A percentile compares a stretch with the other conserved stretches of the same genome.
These are phyloP conservation scores for Campylomormyrus numenius DNA, from an alignment of 2,113 vertebrate species.

Conservation along the genomic window DNA sequence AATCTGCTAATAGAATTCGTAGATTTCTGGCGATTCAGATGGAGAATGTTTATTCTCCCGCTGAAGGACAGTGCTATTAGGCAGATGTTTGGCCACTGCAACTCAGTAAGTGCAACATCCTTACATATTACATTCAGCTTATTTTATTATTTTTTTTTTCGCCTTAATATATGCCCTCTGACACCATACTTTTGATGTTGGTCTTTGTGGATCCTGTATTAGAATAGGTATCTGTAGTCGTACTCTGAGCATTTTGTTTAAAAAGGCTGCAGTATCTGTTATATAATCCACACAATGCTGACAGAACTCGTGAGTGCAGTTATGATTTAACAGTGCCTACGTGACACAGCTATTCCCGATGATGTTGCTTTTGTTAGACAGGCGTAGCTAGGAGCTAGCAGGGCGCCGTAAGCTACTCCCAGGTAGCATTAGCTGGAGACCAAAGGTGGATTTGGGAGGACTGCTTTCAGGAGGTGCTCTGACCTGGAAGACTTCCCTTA, in stretches of 20 bases:
- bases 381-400: not conserved
- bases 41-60: constrained; percentile 2
- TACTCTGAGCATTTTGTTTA: not conserved
- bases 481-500: not conserved
- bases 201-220: not conserved
- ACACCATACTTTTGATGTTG: not conserved
- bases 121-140: not conserved
- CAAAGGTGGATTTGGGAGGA: not conserved
- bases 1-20: not conserved
- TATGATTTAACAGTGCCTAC: not conserved
- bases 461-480: not conserved
- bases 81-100: not conserved
- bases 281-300: not conserved
- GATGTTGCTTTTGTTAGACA: not conserved
- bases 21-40: not conserved
- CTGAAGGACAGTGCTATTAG: constrained; percentile 12
- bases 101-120: not conserved
- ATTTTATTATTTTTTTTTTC: not conserved
- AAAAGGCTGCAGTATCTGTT: not conserved
- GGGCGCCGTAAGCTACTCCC: not conserved
- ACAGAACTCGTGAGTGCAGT: not conserved
- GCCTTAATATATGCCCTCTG: not conserved
- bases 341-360: not conserved
- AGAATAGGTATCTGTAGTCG: not conserved
- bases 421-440: not conserved